phyloP scores from a whole-genome alignment of 2,797 vertebrate species.

The Aratinga solstitialis region DNA sequence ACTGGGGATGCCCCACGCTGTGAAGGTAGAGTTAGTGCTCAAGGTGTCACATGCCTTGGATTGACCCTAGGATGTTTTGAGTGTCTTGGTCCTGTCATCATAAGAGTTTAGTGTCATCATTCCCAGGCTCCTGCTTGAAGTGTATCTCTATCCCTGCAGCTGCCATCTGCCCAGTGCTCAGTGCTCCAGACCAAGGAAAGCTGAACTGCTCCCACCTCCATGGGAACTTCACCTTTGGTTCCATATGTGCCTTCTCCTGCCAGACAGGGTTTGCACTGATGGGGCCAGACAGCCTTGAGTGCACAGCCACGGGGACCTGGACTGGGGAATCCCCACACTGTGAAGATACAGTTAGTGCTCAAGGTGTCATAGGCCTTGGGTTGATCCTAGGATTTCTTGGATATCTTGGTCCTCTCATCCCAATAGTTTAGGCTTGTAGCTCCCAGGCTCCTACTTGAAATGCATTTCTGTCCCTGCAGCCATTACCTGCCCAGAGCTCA shows the following conservation, averaged over 20 bases:
- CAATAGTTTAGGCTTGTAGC: neutral
- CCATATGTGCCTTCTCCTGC: neutral
- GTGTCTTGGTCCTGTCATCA: neutral
- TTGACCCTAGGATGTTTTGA: accelerated
- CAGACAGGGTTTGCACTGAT: neutral
- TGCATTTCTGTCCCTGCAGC: neutral
- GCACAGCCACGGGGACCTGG: neutral
- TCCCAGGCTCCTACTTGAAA: neutral
- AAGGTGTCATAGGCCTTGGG: neutral
- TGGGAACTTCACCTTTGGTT: neutral
- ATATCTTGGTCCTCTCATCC: neutral
- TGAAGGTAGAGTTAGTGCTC: neutral
- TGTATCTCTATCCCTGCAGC: neutral
- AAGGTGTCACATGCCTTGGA: neutral
- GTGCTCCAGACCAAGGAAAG: neutral
- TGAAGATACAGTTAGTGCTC: neutral
- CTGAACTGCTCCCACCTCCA: constrained; percentile 69
- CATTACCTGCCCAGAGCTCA: neutral
- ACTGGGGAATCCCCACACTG: accelerated
- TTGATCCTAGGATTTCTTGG: neutral
- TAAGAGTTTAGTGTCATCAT: neutral
- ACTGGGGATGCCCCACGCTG: neutral
- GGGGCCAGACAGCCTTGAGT: neutral
- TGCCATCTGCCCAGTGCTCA: neutral
- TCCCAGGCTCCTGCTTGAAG: neutral